These are phyloP conservation scores for Nephrotoma flavescens DNA, from an alignment of 2,888 invertebrate species.

Conservation along the genomic window DNA sequence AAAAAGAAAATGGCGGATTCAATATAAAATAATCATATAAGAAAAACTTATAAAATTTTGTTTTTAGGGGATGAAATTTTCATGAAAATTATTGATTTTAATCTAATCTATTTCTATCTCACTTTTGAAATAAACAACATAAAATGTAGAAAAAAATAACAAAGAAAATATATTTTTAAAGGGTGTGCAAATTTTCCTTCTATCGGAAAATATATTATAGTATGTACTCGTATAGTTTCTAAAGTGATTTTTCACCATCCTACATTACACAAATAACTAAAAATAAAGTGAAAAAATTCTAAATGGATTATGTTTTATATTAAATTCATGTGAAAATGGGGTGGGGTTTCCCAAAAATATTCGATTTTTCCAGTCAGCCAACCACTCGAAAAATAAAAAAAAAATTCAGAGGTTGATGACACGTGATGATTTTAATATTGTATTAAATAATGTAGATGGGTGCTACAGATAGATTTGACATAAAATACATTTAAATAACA, in stretches of 20 bases:
- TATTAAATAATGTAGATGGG: neutral
- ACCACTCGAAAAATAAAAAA: neutral
- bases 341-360: neutral
- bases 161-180: neutral
- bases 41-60: neutral
- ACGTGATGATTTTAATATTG: neutral
- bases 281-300: neutral
- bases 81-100: neutral
- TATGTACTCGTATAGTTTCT: neutral
- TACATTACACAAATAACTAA: neutral
- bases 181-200: neutral
- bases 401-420: neutral
- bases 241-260: neutral
- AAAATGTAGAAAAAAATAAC: neutral
- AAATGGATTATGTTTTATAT: neutral
- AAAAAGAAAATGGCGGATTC: neutral
- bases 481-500: no score
- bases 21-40: neutral
- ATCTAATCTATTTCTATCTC: neutral
- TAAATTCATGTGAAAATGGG: neutral
- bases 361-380: neutral
- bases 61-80: neutral
- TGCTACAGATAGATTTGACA: neutral
- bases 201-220: neutral
- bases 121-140: neutral